These are phyloP conservation scores for Solea senegalensis DNA, from an alignment of 2,113 vertebrate species.

Conservation along the genomic window DNA sequence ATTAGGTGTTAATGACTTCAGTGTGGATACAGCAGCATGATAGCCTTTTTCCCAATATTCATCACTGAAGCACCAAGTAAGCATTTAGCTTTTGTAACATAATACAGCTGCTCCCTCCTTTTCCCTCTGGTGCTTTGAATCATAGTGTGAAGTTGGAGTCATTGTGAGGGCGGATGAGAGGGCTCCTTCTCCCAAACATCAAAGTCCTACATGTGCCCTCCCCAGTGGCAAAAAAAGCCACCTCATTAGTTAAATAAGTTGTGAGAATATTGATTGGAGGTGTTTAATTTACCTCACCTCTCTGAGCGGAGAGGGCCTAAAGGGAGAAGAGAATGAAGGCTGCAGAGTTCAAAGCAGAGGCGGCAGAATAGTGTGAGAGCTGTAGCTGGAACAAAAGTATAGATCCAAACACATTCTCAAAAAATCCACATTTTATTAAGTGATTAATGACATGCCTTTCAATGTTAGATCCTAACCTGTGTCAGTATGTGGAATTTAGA, in stretches of 20 bases:
- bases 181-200: constrained; percentile 2
- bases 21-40: constrained; percentile 4
- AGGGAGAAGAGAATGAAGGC: constrained; percentile 18
- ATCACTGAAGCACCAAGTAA: constrained; percentile 2
- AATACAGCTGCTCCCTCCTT: background rate
- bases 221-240: constrained; percentile 63
- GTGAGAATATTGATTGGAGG: constrained; percentile 76
- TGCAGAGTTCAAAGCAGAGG: too few relatives aligned
- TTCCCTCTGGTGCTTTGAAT: background rate
- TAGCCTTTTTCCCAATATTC: constrained; percentile 1
- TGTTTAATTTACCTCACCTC: constrained; percentile 65
- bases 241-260: constrained; percentile 77
- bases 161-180: background rate
- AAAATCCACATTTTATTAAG: too few relatives aligned
- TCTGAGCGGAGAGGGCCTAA: constrained; percentile 42
- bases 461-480: too few relatives aligned
- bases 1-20: constrained; percentile 6
- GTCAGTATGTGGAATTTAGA: too few relatives aligned
- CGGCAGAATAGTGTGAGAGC: too few relatives aligned
- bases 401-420: too few relatives aligned
- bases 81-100: constrained; percentile 28
- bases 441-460: too few relatives aligned
- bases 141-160: constrained; percentile 3
- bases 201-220: constrained; percentile 73
- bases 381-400: too few relatives aligned